Evolutionary conservation across 2,888 invertebrate species (phyloP).

Genomic region (Eutolmus rufibarbis): DNA sequence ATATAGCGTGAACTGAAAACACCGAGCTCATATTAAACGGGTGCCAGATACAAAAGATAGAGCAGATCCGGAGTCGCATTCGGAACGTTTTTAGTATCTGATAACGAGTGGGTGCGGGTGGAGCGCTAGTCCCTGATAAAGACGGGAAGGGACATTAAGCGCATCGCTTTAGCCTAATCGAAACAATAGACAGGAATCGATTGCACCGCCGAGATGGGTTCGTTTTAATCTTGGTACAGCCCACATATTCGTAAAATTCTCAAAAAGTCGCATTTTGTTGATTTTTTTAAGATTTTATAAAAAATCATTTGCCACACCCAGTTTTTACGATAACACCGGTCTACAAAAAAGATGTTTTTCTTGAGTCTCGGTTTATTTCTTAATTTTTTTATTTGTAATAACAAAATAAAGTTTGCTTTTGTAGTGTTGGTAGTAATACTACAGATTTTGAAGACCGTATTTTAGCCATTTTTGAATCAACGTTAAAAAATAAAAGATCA

Average conservation of each 20-base stretch:
- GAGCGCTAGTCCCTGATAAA: background rate
- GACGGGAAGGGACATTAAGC: background rate
- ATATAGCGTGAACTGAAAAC: slow-evolving; percentile 14
- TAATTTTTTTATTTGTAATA: no score
- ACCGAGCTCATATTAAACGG: slow-evolving; percentile 12
- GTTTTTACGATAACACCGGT: no score
- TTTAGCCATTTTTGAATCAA: no score
- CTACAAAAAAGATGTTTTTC: no score
- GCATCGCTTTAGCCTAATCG: background rate
- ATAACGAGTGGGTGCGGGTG: background rate
- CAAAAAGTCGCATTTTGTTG: background rate
- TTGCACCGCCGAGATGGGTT: background rate
- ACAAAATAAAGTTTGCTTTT: no score
- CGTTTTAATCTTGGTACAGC: background rate
- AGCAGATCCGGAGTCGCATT: background rate
- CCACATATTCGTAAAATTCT: background rate
- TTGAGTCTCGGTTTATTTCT: no score
- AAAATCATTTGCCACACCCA: background rate
- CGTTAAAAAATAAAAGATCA: no score
- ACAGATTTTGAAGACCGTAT: no score
- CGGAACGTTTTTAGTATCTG: background rate
- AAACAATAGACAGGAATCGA: background rate
- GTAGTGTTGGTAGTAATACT: no score
- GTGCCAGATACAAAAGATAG: background rate
- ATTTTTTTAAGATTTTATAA: background rate